Evolutionary conservation across 2,113 vertebrate species (phyloP), one percentile per base, ranked within the genome.

Genomic region (Chloroceryle aenea): DNA sequence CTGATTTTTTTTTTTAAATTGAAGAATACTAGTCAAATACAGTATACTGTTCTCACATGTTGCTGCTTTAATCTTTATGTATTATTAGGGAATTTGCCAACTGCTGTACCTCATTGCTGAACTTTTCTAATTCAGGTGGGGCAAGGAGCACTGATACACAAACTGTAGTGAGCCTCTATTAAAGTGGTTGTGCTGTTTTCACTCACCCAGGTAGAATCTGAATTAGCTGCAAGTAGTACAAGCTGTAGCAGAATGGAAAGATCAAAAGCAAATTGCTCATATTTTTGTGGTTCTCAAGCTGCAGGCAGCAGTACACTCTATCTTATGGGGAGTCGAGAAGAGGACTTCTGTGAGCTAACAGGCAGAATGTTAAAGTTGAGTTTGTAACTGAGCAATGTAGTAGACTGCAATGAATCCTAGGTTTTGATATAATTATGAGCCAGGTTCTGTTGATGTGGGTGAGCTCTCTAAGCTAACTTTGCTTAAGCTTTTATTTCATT

Each of bases 301-400:
- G 48, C 43, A 52, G 32, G 15, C 8, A 3, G 14, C 10, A 43
- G 29, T 42, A 32, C 5, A 2, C 6, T 38, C 0, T 45, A 16
- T 34, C 10, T 93, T 63, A 4, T 0, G 3, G 25, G 21, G 5
- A 64, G 16, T 61, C 42, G 1, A 3, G 21, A 40, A 45, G 23
- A 43, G 14, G 11, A 12, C 10, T 83, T 42, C 6, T 17, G 7
- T 52, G 63, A 72, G 27, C 9, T 56, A 40, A 22, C 7, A 7
- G 2, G 4, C 61, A 45, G 27, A 58, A 74, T 6, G 5, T 53
- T 66, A 12, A 55, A 20, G 29, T 43, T 67, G 10, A 56, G 8
- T 50, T 73, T 62, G 48, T 66, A 40, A 52, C 16, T 50, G 14
- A n/a, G 6, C 19, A 6, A 19, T 48, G 6, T 32, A 69, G 47